Base-by-base conservation (phyloP, 1,140 invertebrate genomes). In the Tetraneura akinire region DNA sequence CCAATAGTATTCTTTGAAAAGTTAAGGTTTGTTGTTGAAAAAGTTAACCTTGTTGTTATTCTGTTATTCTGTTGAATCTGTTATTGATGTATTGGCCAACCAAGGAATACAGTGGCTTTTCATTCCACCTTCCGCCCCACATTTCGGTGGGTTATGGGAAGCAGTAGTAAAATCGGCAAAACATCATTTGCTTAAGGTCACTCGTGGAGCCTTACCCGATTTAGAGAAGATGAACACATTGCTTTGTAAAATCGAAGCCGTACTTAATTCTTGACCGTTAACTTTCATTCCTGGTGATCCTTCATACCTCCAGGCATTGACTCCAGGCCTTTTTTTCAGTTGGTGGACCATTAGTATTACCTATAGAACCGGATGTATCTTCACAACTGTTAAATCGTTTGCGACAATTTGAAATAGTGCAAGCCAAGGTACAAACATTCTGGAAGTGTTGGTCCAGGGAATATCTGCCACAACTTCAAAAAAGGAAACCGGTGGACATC, bases 111-210 rank as follows among this genome's bases (percentile, higher is more conserved):
- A 83, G 32, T 88, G 87, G 86, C 76, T 86, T 49, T 87, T 88
- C 80, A 86, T 85, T 80, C 86, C 87, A 1, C 84, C 87, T 23
- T 21, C 62, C 14, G 83, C 85, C 14, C 84, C 85, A 4, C 85
- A 87, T 83, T 86, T 87, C 76, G 86, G 86, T 18, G 86, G 85
- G n/a, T 37, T 86, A 23, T 87, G 86, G 83, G 87, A 88, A 82
- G 82, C 84, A 2, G 84, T 82, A 0, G 84, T 88, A 4, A 83
- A 85, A 71, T 84, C 82, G 14, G 81, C 84, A 0, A 85, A 86
- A 70, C 82, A 82, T 71, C 84, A 85, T 80, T 80, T 87, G 37
- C 71, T 80, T 5, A 80, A 82, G 29, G 82, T 83, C 37, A 10
- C 85, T 55, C 83, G 83, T 45, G 37, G 55, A 42, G 80, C 66